Evolutionary conservation across 1,140 invertebrate genomes (phyloP).

Genomic region (Drosophila oshimai): DNA sequence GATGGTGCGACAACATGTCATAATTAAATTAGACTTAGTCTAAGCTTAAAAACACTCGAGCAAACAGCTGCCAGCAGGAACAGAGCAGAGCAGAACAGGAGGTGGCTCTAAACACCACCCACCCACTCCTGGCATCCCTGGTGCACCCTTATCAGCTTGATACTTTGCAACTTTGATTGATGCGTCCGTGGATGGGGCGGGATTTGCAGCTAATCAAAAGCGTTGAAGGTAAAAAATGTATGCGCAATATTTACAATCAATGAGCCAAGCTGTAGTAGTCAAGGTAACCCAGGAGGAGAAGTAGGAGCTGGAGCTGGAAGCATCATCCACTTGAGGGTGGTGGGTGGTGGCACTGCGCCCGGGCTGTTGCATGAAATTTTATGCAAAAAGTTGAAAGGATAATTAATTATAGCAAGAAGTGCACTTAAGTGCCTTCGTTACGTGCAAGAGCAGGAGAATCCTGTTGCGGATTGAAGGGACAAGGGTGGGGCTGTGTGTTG

Average conservation of each 20-base stretch:
- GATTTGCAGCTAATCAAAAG: slow-evolving; percentile 42
- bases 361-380: slow-evolving; percentile 78
- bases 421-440: slow-evolving; percentile 81
- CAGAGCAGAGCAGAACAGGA: no score
- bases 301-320: background rate
- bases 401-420: slow-evolving; percentile 82
- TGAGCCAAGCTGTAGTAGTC: slow-evolving; percentile 44
- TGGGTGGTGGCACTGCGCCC: slow-evolving; percentile 19
- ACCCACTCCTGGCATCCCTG: background rate
- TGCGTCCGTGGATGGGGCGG: slow-evolving; percentile 3
- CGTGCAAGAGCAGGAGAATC: slow-evolving; percentile 54
- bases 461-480: slow-evolving; percentile 4
- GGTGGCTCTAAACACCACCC: background rate
- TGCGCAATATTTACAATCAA: slow-evolving; percentile 54
- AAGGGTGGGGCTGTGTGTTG: background rate
- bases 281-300: slow-evolving; percentile 15
- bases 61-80: slow-evolving; percentile 66
- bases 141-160: background rate
- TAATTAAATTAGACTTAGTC: slow-evolving; percentile 81
- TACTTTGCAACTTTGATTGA: slow-evolving; percentile 21
- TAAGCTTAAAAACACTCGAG: slow-evolving; percentile 69
- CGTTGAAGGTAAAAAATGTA: slow-evolving; percentile 51
- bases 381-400: slow-evolving; percentile 81
- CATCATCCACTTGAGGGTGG: slow-evolving; percentile 28
- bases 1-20: slow-evolving; percentile 69